A percentile compares a stretch with the other conserved stretches of the same genome.
Evolutionary conservation across 2,888 invertebrate species (phyloP).

Genomic region (Napeogenes inachia): DNA sequence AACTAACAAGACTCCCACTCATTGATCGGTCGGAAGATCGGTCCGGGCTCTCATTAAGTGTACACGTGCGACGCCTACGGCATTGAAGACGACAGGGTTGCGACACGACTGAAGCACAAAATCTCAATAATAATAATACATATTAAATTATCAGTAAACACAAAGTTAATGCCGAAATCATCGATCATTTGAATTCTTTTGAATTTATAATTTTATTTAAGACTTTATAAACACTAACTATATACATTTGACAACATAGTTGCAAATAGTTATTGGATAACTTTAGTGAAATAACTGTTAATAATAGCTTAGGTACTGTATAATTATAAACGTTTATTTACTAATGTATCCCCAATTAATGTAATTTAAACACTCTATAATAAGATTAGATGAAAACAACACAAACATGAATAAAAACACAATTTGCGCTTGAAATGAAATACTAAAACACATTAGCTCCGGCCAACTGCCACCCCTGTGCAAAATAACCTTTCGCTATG

Average conservation of each 20-base stretch:
- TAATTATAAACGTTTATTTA: neutral
- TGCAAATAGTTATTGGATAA: too few relatives aligned
- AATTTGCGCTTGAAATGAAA: conserved; percentile 70
- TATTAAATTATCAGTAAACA: too few relatives aligned
- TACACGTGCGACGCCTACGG: conserved; percentile 70
- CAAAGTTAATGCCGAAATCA: too few relatives aligned
- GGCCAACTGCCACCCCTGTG: conserved; percentile 71
- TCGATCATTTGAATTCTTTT: too few relatives aligned
- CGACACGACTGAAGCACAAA: conserved; percentile 2
- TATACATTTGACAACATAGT: too few relatives aligned
- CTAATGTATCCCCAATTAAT: conserved; percentile 5
- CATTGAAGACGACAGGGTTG: conserved; percentile 32
- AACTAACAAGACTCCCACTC: conserved; percentile 45
- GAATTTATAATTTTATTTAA: too few relatives aligned
- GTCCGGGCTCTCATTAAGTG: conserved; percentile 57
- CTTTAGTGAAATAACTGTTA: too few relatives aligned
- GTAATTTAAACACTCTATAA: conserved; percentile 35
- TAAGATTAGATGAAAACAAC: conserved; percentile 58
- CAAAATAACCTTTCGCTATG: conserved; percentile 64
- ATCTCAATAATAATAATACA: neutral
- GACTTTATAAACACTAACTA: too few relatives aligned
- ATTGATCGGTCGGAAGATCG: conserved; percentile 62
- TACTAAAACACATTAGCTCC: conserved; percentile 73
- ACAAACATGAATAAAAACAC: conserved; percentile 59
- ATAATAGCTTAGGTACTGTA: conserved; percentile 3